Conservation (phyloP, 2,888 invertebrate genomes). For the Rambutsinella grinnellia region DNA sequence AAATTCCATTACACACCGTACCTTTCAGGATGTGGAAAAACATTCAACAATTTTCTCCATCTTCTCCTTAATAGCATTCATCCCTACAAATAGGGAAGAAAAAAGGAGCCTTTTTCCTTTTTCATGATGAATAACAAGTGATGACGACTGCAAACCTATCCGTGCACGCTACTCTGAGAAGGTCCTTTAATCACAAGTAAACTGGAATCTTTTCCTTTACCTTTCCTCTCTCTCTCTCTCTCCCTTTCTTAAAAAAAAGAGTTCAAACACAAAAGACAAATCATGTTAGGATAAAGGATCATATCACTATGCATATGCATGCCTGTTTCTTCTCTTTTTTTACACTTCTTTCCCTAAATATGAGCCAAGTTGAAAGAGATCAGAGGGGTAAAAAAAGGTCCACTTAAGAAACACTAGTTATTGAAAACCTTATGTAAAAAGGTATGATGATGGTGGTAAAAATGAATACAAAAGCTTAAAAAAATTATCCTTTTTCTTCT, state of each 20-base stretch:
- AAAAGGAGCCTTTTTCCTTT: not conserved
- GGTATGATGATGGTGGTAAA: constrained; percentile 16
- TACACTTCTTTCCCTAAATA: constrained; percentile 23
- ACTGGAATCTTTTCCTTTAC: constrained; percentile 9
- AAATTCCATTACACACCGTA: not conserved
- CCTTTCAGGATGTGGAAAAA: not conserved
- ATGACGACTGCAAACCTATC: not conserved
- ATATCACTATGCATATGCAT: constrained; percentile 6
- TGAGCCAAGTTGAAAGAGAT: not conserved
- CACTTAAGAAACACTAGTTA: constrained; percentile 13
- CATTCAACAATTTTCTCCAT: not conserved
- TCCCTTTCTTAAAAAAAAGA: constrained; percentile 30
- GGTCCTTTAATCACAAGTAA: too few species aligned
- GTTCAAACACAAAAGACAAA: constrained; percentile 32
- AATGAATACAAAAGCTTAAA: constrained; percentile 51
- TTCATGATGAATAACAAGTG: not conserved
- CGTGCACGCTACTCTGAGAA: too few species aligned
- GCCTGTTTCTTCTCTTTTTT: constrained; percentile 16
- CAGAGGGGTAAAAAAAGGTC: constrained; percentile 32
- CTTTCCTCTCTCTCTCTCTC: constrained; percentile 17
- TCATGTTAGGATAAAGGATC: too few species aligned
- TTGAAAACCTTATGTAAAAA: constrained; percentile 13
- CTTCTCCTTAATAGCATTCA: not conserved
- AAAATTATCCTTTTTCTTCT: constrained; percentile 46
- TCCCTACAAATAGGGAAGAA: not conserved